phyloP scores from a whole-genome alignment of 2,888 invertebrate species.

The Scaptomyza parva region DNA sequence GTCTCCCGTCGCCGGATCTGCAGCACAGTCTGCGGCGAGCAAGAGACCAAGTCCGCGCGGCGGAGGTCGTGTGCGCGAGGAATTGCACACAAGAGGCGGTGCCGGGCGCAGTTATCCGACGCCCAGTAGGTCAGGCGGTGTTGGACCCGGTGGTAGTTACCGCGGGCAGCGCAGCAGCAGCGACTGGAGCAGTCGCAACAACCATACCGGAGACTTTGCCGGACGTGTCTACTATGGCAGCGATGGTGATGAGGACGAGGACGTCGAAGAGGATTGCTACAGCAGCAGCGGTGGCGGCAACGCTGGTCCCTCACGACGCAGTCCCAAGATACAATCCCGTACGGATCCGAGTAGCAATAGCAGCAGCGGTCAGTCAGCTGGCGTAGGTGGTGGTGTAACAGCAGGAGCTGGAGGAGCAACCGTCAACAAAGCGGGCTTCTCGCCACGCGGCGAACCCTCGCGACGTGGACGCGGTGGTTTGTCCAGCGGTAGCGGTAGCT shows the following conservation, averaged over 20 bases:
- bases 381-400: conserved; percentile 45
- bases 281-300: conserved; percentile 82
- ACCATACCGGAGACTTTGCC: conserved; percentile 55
- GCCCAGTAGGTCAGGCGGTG: conserved; percentile 78
- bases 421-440: conserved; percentile 89
- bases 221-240: conserved; percentile 77
- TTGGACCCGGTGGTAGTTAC: conserved; percentile 84
- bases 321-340: conserved; percentile 81
- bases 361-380: conserved; percentile 24
- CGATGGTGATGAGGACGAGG: conserved; percentile 87
- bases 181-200: conserved; percentile 84
- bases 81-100: conserved; percentile 33
- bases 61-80: conserved; percentile 51
- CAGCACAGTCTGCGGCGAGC: conserved; percentile 16
- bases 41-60: conserved; percentile 82
- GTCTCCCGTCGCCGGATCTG: conserved; percentile 19
- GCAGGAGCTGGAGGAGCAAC: conserved; percentile 47
- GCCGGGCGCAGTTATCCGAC: conserved; percentile 64
- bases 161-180: conserved; percentile 83
- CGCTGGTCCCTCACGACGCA: conserved; percentile 86
- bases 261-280: conserved; percentile 89
- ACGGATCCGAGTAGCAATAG: conserved; percentile 34
- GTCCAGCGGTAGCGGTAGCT: conserved; percentile 84
- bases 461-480: conserved; percentile 90
- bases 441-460: conserved; percentile 95